Base-by-base conservation (phyloP, 2,113 vertebrate genomes). In the Struthio camelus region DNA sequence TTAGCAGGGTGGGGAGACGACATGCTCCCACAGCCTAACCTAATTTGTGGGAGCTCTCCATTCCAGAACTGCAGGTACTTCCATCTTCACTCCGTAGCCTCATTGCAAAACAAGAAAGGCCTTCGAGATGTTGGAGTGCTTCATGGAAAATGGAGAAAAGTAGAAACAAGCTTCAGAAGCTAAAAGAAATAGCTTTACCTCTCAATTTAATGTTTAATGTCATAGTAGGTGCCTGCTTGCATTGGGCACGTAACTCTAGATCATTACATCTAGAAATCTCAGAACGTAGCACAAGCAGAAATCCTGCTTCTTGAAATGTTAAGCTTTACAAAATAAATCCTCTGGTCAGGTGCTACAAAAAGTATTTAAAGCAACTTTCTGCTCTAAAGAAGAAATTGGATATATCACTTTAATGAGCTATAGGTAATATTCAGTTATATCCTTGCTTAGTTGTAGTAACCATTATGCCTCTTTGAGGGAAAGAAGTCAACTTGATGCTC, bases 41-140 rank as follows among this genome's bases (percentile, higher is more conserved):
- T 73, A 93, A 61, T 93, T 95, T 92, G 34, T 92, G 76, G 54
- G 84, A 93, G 64, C 23, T 95, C 82, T 89, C 18, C 13, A 80
- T 56, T 86, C 7, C 32, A 40, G 5, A 65, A 23, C 19, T 73
- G 40, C 46, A 58, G 9, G 30, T 44, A 36, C n/a, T 96, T 92
- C 66, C 69, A 59, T 94, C 91, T 96, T 88, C 30, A 50, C 54
- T 86, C 73, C 15, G 44, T 80, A 40, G 30, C 22, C 8, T 87
- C 22, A 16, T 16, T 80, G 46, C 27, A 89, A 42, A 86, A 69
- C 77, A 64, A 12, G 5, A 15, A 17, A 72, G 61, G 13, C 36
- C 27, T 70, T 65, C 6, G 22, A 53, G 15, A 48, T 66, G 7
- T 56, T 82, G 58, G 12, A 56, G 11, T 4, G 8, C 42, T 88